Conservation (phyloP, 2,113 vertebrate genomes). For the Anolis carolinensis region DNA sequence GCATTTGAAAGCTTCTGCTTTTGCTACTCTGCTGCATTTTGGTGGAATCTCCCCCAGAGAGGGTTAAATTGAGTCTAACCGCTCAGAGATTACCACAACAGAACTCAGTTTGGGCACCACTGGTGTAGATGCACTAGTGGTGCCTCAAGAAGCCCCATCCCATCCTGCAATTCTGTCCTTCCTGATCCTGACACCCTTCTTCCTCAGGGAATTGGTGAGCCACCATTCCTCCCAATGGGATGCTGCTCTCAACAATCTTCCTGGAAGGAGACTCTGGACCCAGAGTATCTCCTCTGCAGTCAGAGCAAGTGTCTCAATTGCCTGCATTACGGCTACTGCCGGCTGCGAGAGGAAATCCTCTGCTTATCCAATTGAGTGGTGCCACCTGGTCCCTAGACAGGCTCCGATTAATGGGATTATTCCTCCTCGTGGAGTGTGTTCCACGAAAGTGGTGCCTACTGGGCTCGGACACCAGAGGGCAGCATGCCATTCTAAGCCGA, state of each 20-base stretch:
- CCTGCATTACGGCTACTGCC: not conserved
- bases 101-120: too few relatives aligned
- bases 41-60: too few relatives aligned
- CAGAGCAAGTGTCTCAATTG: too few relatives aligned
- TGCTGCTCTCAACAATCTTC: not conserved
- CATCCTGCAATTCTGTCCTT: too few relatives aligned
- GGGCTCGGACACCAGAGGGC: not conserved
- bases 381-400: not conserved
- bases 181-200: too few relatives aligned
- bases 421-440: rapidly evolving
- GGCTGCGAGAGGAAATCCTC: not conserved
- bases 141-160: too few relatives aligned
- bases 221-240: not conserved
- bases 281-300: not conserved
- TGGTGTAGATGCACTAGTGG: too few relatives aligned
- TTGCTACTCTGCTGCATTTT: too few relatives aligned
- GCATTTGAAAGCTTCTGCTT: too few relatives aligned
- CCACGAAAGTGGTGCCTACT: not conserved
- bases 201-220: not conserved
- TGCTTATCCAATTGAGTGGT: not conserved
- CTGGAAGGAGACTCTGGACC: not conserved
- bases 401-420: not conserved
- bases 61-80: too few relatives aligned
- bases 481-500: not conserved
- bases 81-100: too few relatives aligned